These are phyloP conservation scores for Lepidonotus clava DNA, from an alignment of 2,888 invertebrate species.

Conservation along the genomic window DNA sequence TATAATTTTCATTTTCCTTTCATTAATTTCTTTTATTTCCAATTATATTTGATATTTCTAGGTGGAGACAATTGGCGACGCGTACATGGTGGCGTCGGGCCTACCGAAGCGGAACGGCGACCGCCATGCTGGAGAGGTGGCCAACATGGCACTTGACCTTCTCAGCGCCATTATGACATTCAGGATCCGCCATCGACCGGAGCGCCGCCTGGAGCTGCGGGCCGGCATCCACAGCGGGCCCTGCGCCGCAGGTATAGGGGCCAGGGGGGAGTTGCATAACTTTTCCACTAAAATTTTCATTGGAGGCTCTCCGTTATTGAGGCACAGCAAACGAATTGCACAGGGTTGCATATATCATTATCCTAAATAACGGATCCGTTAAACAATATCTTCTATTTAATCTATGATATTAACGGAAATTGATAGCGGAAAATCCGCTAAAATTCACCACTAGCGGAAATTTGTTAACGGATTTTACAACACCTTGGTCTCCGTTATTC, in stretches of 20 bases:
- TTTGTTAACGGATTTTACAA: too few relatives aligned
- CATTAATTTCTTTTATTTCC: too few relatives aligned
- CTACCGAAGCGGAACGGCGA: conserved; percentile 63
- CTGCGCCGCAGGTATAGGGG: conserved; percentile 59
- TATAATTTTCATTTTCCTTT: too few relatives aligned
- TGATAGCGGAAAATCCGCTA: too few relatives aligned
- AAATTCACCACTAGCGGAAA: too few relatives aligned
- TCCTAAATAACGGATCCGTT: background rate
- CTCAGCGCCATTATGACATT: conserved; percentile 59
- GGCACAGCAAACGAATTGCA: background rate
- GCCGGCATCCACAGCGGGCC: conserved; percentile 60
- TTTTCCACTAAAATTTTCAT: too few relatives aligned
- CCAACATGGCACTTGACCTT: conserved; percentile 64
- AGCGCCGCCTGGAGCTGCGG: conserved; percentile 48
- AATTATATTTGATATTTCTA: too few relatives aligned
- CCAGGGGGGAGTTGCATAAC: background rate
- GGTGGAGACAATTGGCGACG: too few relatives aligned
- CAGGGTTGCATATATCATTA: background rate
- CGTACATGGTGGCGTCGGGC: too few relatives aligned
- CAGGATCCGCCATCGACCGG: conserved; percentile 56
- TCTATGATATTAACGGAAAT: too few relatives aligned
- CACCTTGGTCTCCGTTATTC: too few relatives aligned
- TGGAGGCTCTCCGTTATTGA: too few relatives aligned
- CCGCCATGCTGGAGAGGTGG: conserved; percentile 63
- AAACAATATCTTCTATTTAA: background rate